Conservation (phyloP, 2,797 vertebrate genomes). For the Liasis olivaceus region DNA sequence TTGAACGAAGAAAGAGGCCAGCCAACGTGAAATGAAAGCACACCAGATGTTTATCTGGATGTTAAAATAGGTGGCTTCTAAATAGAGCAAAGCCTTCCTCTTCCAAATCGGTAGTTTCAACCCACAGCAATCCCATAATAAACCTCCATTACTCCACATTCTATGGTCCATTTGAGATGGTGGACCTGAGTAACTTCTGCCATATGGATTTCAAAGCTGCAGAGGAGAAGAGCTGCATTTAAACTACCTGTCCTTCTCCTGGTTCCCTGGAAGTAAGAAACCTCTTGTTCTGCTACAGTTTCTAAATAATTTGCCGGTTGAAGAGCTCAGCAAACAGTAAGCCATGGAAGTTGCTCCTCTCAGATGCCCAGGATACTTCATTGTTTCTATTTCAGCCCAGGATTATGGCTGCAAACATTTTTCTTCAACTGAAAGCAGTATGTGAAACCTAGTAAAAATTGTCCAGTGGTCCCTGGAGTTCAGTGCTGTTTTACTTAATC, state of each 20-base stretch:
- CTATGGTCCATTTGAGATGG: not conserved
- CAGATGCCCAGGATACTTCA: not conserved
- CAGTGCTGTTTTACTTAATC: not conserved
- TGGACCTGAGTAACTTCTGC: not conserved
- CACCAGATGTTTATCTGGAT: constrained; percentile 39
- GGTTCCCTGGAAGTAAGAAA: not conserved
- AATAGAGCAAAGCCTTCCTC: constrained; percentile 23
- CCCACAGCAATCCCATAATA: not conserved
- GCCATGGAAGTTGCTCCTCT: not conserved
- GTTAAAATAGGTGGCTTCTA: constrained; percentile 36
- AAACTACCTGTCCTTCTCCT: too few relatives aligned
- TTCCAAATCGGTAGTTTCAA: constrained; percentile 18
- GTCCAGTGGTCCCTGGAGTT: not conserved
- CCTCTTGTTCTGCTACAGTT: not conserved
- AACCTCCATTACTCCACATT: too few relatives aligned
- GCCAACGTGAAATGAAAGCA: not conserved
- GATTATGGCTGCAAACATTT: not conserved
- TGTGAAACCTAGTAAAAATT: not conserved
- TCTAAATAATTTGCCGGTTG: not conserved
- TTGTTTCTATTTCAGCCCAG: not conserved
- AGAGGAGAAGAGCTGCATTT: not conserved
- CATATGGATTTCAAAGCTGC: not conserved
- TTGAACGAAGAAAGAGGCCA: constrained; percentile 28
- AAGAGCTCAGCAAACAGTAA: not conserved
- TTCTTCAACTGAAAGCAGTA: not conserved